Evolutionary conservation across 2,888 invertebrate species (phyloP), one percentile per base, ranked within the genome.

Genomic region (Epirrita christyi): DNA sequence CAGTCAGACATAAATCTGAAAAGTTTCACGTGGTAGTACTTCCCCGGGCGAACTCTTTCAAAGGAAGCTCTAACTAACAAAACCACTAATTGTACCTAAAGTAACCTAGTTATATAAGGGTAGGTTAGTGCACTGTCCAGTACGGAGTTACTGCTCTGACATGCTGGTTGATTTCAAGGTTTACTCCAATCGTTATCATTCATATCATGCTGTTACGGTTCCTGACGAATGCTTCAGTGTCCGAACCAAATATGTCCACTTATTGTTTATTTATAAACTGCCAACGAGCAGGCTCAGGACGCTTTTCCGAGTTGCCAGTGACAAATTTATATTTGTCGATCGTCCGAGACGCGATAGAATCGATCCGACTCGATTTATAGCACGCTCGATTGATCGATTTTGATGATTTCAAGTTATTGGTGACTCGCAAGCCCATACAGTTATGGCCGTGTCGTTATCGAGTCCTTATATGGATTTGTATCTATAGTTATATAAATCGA

Each of bases 261-360:
- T 89, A 89, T 90, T 91, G 85, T 90, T 92, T 92, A 92, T 92
- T 90, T 90, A 90, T 91, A 90, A 91, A 86, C 77, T 80, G 71
- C 77, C 75, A 54, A 76, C 71, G 70, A 59, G 72, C 72, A 71
- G 73, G 71, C 72, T 21, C 42, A 40, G 38, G 37, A 68, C 78
- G 81, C 85, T 87, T 88, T 89, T 85, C 86, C 83, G 71, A 81
- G 75, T 80, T 73, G 73, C 75, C 85, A 76, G 81, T 90, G 91
- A 90, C 90, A 90, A 91, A 92, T 91, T 89, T 92, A 91, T 91
- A 91, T 89, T 88, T 86, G 87, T 88, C 86, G 88, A 88, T 86
- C 78, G 80, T 65, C 75, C 67, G 79, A 75, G 82, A 82, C 83
- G 83, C 83, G 89, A 91, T 90, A 86, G 85, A 85, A 87, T 85